Evolutionary conservation across 2,113 vertebrate species (phyloP).

Genomic region (Stictonetta naevosa): DNA sequence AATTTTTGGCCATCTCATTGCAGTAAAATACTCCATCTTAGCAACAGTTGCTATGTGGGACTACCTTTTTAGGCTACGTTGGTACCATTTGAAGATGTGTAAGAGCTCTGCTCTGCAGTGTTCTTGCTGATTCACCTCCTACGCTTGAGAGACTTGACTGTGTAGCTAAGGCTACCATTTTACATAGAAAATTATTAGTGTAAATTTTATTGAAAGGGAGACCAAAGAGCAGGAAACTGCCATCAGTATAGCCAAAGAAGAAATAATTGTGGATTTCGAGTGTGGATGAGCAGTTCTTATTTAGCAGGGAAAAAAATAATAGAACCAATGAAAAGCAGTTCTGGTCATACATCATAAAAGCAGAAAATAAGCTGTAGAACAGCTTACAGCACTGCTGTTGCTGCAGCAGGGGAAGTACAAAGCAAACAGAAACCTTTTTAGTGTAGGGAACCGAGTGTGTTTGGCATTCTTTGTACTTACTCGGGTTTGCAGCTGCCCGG

Average conservation of each 20-base stretch:
- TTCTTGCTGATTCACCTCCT: constrained; percentile 27
- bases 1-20: not conserved
- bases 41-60: constrained; percentile 61
- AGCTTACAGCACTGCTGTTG: not conserved
- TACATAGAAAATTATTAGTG: not conserved
- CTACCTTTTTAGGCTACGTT: not conserved
- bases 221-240: not conserved
- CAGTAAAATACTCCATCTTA: constrained; percentile 11
- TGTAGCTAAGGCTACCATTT: constrained; percentile 12
- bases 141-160: not conserved
- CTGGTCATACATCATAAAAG: not conserved
- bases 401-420: not conserved
- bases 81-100: not conserved
- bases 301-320: not conserved
- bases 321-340: not conserved
- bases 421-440: not conserved
- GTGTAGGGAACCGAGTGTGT: not conserved
- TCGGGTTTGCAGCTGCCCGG: not conserved
- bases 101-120: constrained; percentile 17
- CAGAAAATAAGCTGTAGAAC: not conserved
- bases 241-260: not conserved
- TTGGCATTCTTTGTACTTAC: not conserved
- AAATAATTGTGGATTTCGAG: not conserved
- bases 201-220: not conserved
- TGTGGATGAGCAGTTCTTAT: not conserved